phyloP scores from a whole-genome alignment of 2,888 invertebrate species.

The Drosophila cognata region DNA sequence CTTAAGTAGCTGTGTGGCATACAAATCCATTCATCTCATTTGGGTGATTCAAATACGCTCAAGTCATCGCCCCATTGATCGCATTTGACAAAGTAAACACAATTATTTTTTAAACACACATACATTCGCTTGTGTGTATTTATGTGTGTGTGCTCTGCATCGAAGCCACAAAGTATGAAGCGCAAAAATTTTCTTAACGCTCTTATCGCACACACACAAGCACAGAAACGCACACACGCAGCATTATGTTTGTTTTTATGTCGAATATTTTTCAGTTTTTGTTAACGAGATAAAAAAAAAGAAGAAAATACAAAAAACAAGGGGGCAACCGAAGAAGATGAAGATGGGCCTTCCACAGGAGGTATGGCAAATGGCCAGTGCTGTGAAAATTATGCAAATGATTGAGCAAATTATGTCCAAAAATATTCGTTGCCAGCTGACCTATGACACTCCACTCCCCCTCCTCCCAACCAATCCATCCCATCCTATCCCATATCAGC shows the following conservation, averaged over 20 bases:
- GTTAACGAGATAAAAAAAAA: slow-evolving; percentile 66
- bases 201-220: slow-evolving; percentile 53
- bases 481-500: background rate
- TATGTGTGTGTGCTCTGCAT: slow-evolving; percentile 10
- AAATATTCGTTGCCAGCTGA: slow-evolving; percentile 50
- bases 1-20: background rate
- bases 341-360: background rate
- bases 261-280: slow-evolving; percentile 50
- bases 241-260: slow-evolving; percentile 61
- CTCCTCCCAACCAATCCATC: background rate
- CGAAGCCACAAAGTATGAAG: slow-evolving; percentile 69
- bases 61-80: slow-evolving; percentile 59
- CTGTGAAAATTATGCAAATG: slow-evolving; percentile 77
- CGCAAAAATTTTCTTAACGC: slow-evolving; percentile 50
- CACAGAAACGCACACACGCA: slow-evolving; percentile 28
- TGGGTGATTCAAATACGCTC: slow-evolving; percentile 23
- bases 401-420: slow-evolving; percentile 77
- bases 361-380: slow-evolving; percentile 40
- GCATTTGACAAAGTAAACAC: slow-evolving; percentile 77
- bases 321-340: background rate
- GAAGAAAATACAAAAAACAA: slow-evolving; percentile 22
- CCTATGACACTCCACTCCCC: slow-evolving; percentile 31
- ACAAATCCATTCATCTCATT: slow-evolving; percentile 28
- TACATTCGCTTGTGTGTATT: slow-evolving; percentile 1
- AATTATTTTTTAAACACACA: slow-evolving; percentile 67